Evolutionary conservation across 1,140 invertebrate species (phyloP).

Genomic region (Danaus plexippus): DNA sequence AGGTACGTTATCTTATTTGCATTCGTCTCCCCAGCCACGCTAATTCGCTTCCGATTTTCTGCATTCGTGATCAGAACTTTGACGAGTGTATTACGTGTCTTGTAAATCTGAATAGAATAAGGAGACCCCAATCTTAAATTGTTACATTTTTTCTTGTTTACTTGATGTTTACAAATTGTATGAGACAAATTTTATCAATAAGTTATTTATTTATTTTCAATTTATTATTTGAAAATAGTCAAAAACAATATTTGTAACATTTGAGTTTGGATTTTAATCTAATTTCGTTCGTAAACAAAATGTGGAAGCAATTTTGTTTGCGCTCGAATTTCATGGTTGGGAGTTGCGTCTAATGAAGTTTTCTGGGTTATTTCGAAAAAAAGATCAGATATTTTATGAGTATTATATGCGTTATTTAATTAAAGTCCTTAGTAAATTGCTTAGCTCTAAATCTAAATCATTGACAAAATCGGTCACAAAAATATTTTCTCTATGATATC

Average conservation of each 20-base stretch:
- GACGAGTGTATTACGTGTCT: conserved; percentile 20
- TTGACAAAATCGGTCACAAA: no score
- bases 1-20: conserved; percentile 23
- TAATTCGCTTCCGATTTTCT: conserved; percentile 34
- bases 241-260: conserved; percentile 7
- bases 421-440: no score
- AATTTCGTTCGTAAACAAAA: conserved; percentile 24
- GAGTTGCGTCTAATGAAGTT: conserved; percentile 23
- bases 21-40: conserved; percentile 24
- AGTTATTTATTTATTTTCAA: no score
- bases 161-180: no score
- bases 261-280: conserved; percentile 16
- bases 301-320: conserved; percentile 19
- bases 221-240: not conserved
- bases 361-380: conserved; percentile 16
- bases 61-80: conserved; percentile 30
- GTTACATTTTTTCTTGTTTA: no score
- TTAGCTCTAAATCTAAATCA: no score
- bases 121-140: not conserved
- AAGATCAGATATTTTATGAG: conserved; percentile 4
- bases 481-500: no score
- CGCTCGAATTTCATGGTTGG: conserved; percentile 23
- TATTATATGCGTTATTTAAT: conserved; percentile 1
- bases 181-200: no score
- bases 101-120: conserved; percentile 4